Percentiles rank a stretch among this genome's conserved stretches.
Conservation (phyloP, 1,140 invertebrate species). For the Lysiphlebus fabarum region DNA sequence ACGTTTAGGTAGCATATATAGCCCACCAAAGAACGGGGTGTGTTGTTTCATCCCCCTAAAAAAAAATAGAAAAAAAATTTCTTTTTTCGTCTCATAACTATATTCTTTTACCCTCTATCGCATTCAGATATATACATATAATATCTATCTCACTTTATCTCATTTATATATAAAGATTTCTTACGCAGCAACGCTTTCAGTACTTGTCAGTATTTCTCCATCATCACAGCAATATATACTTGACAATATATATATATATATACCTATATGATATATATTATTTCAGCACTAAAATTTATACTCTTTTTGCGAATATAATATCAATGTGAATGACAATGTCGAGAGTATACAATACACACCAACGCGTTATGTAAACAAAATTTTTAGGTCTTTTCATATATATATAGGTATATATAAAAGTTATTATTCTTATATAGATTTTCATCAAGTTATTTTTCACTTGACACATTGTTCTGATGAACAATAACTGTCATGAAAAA, state of each 20-base stretch:
- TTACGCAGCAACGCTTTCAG: neutral
- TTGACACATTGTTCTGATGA: no score
- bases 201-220: slow-evolving; percentile 4
- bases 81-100: slow-evolving; percentile 1
- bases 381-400: no score
- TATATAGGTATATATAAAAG: no score
- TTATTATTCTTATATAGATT: no score
- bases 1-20: slow-evolving; percentile 43
- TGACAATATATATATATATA: no score
- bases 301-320: slow-evolving; percentile 25
- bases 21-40: slow-evolving; percentile 45
- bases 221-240: slow-evolving; percentile 24
- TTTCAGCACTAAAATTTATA: slow-evolving; percentile 51
- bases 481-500: no score
- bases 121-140: slow-evolving; percentile 9
- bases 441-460: no score
- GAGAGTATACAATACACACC: no score
- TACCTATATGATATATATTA: no score
- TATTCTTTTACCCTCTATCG: slow-evolving; percentile 9
- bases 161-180: neutral
- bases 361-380: no score
- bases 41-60: slow-evolving; percentile 48
- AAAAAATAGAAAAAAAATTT: no score
- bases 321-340: no score
- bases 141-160: slow-evolving; percentile 14